phyloP scores from a whole-genome alignment of 2,888 invertebrate genomes.

The Athalia cordata region DNA sequence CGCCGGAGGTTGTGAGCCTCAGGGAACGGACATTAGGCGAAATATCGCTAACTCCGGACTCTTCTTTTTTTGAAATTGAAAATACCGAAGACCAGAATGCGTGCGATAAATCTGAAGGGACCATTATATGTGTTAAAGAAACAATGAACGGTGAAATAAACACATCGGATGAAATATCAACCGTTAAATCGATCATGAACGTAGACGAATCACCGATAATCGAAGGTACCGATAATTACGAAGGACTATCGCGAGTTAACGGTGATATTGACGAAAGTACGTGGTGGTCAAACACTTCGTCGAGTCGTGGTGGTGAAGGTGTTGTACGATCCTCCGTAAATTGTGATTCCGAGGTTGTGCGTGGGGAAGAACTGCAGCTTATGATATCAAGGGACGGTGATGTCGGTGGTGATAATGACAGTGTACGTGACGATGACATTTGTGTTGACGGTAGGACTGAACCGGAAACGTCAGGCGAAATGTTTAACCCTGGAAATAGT shows the following conservation, averaged over 20 bases:
- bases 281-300: too few relatives aligned
- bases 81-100: not conserved
- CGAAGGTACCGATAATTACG: too few relatives aligned
- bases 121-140: too few relatives aligned
- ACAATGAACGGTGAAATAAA: too few relatives aligned
- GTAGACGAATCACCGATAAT: too few relatives aligned
- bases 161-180: too few relatives aligned
- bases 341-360: slow-evolving; percentile 8
- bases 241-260: too few relatives aligned
- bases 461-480: not conserved
- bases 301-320: not conserved
- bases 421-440: slow-evolving; percentile 11
- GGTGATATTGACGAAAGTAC: too few relatives aligned
- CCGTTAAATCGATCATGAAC: too few relatives aligned
- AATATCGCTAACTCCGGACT: slow-evolving; percentile 65
- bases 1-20: slow-evolving; percentile 68
- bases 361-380: not conserved
- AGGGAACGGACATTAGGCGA: slow-evolving; percentile 70
- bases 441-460: slow-evolving; percentile 13
- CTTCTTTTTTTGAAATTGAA: slow-evolving; percentile 51
- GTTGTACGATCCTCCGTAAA: not conserved
- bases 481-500: not conserved
- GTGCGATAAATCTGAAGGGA: too few relatives aligned
- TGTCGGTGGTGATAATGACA: slow-evolving; percentile 2
- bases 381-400: not conserved